Base-by-base conservation (phyloP, 1,140 invertebrate genomes). In the Stenopsyche tienmushanensis region DNA sequence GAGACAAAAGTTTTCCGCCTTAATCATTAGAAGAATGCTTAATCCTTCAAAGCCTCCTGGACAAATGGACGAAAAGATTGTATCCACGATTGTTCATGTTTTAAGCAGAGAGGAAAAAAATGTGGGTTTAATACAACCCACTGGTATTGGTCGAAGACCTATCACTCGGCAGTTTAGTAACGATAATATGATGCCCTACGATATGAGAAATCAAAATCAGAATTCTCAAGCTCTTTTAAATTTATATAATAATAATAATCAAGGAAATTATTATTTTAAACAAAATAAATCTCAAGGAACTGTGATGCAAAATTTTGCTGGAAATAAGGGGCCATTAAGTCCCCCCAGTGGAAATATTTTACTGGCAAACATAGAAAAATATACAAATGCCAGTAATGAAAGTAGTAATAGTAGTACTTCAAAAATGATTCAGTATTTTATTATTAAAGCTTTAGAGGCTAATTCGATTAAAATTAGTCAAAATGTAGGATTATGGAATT, bases 131-230 rank as follows among this genome's bases (percentile, higher is more conserved):
- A 83, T 84, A 62, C 88, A 92, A 72, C 90, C 90, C 0, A 75
- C 82, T 44, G 90, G 90, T 1, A 88, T 93, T 62, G 91, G 91
- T 0, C 88, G 91, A 75, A 78, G 90, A 68, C 90, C 91, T 1
- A 83, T 86, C n/a, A n/a, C n/a, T n/a, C n/a, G n/a, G n/a, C n/a
- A n/a, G n/a, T n/a, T n/a, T n/a, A 70, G 87, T 86, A 2, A 74
- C 89, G 29, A 81, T 84, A 0, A 73, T 84, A 10, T 84, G 86
- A 62, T 73, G 74, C 1, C 72, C 74, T 0, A 76, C 71, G 57
- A 76, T 74, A 74, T 64, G 75, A 1, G 71, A 68, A 64, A 57
- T 49, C 44, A 10, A 23, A 62, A 20, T 2, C 45, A 8, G 8
- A 9, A 8, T n/a, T n/a, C 34, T 41, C 34, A 41, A 41, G 34